Evolutionary conservation across 2,888 invertebrate species (phyloP), one percentile per base, ranked within the genome.

Genomic region (Dysmachus trigonus): DNA sequence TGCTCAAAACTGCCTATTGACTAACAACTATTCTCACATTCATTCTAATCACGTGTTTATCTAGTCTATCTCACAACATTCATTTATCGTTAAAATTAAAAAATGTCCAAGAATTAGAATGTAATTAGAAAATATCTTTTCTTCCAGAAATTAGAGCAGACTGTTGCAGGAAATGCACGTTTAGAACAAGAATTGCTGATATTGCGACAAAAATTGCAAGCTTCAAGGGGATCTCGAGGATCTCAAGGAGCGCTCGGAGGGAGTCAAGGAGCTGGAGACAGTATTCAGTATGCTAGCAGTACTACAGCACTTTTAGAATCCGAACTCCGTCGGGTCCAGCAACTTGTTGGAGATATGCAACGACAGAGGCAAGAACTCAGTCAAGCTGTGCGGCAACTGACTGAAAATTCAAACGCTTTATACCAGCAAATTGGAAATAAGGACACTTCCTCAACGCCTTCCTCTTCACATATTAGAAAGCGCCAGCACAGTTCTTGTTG

Each of bases 101-200:
- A 41, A 2, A 41, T 41, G 10, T 41, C 0, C 15, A 41, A 41
- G 38, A 41, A 38, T 38, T 2, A 38, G 10, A 41, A 41, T 41
- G 35, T 51, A 18, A 51, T 51, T 71, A 22, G 22, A 86, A 31
- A 51, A 33, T 85, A 53, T 87, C 53, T 86, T 35, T 85, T 71
- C 71, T 79, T 88, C 13, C 90, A 96, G 95, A 97, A 97, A 94
- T 93, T 98, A 88, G 98, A 98, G 92, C 97, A 97, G 92, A 97
- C 97, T 0, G 97, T 97, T 22, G 96, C 97, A 1, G 97, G 98
- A 89, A 98, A 97, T 91, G 97, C 97, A 7, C 94, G 96, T 1
- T 92, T 98, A 87, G 98, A 98, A 91, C 96, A 98, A 87, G 98
- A 98, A 90, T 93, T 98, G 88, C 94, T 97, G 82, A 94, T 97